Conservation (phyloP, 2,113 vertebrate genomes). For the Ochotona princeps region DNA sequence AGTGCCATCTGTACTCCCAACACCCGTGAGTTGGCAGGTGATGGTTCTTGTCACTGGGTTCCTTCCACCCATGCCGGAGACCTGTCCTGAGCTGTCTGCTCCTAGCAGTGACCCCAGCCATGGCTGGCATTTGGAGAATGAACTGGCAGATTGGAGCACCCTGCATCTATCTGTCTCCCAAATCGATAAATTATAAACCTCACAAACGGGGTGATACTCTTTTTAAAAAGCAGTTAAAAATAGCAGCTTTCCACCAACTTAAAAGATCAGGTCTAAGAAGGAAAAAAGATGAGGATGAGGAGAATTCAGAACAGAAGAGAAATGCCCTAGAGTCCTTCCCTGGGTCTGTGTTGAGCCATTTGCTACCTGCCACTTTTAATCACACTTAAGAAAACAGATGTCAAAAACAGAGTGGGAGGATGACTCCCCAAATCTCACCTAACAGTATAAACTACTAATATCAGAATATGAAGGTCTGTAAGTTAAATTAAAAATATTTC, state of each 20-base stretch:
- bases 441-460: slow-evolving; percentile 34
- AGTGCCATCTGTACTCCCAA: too few species aligned
- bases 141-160: too few species aligned
- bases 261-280: neutral
- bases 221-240: too few species aligned
- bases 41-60: too few species aligned
- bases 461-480: slow-evolving; percentile 7
- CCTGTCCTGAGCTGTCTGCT: too few species aligned
- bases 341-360: slow-evolving; percentile 39
- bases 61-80: too few species aligned
- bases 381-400: slow-evolving; percentile 1
- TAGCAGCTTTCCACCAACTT: neutral
- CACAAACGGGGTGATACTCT: too few species aligned
- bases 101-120: too few species aligned
- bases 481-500: neutral
- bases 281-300: slow-evolving; percentile 26
- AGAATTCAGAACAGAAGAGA: slow-evolving; percentile 32
- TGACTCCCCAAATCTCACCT: neutral
- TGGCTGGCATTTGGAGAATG: too few species aligned
- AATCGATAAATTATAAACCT: too few species aligned
- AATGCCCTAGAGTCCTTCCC: slow-evolving; percentile 27
- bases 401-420: neutral
- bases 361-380: neutral
- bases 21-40: too few species aligned
- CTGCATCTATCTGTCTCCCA: too few species aligned